A percentile compares a stretch with the other conserved stretches of the same genome.
These are phyloP conservation scores for Pteria penguin DNA, from an alignment of 2,888 invertebrate genomes.

Conservation along the genomic window DNA sequence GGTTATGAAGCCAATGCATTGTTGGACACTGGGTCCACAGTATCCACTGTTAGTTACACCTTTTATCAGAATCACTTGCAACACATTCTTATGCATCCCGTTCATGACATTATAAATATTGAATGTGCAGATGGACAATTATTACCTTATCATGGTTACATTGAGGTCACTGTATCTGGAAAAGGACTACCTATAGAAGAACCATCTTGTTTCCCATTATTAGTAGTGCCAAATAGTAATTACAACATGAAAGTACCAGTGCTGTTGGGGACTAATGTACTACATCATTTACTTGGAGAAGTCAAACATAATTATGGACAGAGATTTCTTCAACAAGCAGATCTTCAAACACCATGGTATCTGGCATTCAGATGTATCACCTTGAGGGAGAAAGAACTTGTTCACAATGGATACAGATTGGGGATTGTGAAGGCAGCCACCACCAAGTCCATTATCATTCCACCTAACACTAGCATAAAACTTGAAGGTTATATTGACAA, in stretches of 20 bases:
- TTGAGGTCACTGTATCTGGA: constrained; percentile 10
- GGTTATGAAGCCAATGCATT: constrained; percentile 9
- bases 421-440: constrained; percentile 27
- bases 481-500: constrained; percentile 26
- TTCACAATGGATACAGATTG: constrained; percentile 14
- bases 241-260: constrained; percentile 24
- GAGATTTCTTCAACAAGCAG: too few relatives aligned
- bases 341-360: constrained; percentile 39
- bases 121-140: constrained; percentile 37
- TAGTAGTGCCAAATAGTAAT: constrained; percentile 10
- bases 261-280: too few relatives aligned
- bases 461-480: constrained; percentile 13
- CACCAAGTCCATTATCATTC: constrained; percentile 8
- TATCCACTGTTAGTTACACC: constrained; percentile 24
- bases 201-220: constrained; percentile 2
- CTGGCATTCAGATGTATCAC: constrained; percentile 33
- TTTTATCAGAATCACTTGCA: constrained; percentile 31
- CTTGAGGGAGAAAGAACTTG: constrained; percentile 23
- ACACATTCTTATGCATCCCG: not conserved
- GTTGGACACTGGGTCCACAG: too few relatives aligned
- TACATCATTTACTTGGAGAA: constrained; percentile 23
- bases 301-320: constrained; percentile 5
- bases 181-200: not conserved
- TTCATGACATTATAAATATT: constrained; percentile 19
- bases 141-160: constrained; percentile 33